Evolutionary conservation across 2,113 vertebrate genomes (phyloP), one percentile per base, ranked within the genome.

Genomic region (Electrona antarctica): DNA sequence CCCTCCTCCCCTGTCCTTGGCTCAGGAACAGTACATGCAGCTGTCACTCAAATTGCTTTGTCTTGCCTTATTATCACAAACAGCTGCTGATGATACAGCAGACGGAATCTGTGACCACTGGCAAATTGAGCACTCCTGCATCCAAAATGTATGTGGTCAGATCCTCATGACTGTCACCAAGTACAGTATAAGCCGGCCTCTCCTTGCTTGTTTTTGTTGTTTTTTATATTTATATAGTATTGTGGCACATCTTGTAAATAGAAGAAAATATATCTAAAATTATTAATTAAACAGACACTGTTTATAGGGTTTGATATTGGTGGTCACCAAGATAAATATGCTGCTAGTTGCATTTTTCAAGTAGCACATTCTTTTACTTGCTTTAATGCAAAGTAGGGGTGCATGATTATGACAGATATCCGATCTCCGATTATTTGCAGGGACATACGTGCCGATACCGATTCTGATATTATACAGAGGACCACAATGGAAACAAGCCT

Each of bases 11-110:
- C 71, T 67, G 54, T 61, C 47, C 80, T 88, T 89, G 88, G 90
- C 94, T 95, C 94, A 95, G 94, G 90, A 93, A 85, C 87, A 86
- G 87, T 89, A 88, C 83, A 65, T 21, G 70, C 80, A 66, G 74
- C 71, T 66, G 67, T 86, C 72, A 51, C 33, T 82, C 57, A 76
- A 52, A 55, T 66, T 65, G 65, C 73, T 65, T 45, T 9, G 56
- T 59, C 61, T 41, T 28, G n/a, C 12, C 11, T 80, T 67, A 4
- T 50, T 65, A 71, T 74, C 60, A 8, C 73, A 29, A 66, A 52
- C 65, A 64, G 48, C 51, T 68, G 52, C 63, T 64, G 49, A 70
- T 47, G 67, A 45, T 41, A 45, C 52, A 5, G 66, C 66, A 73
- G 64, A 67, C 45, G 67, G 59, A 69, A 61, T 66, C 58, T 74